A percentile compares a stretch with the other conserved stretches of the same genome.
These are phyloP conservation scores for Cancer borealis DNA, from an alignment of 2,888 invertebrate species.

Conservation along the genomic window DNA sequence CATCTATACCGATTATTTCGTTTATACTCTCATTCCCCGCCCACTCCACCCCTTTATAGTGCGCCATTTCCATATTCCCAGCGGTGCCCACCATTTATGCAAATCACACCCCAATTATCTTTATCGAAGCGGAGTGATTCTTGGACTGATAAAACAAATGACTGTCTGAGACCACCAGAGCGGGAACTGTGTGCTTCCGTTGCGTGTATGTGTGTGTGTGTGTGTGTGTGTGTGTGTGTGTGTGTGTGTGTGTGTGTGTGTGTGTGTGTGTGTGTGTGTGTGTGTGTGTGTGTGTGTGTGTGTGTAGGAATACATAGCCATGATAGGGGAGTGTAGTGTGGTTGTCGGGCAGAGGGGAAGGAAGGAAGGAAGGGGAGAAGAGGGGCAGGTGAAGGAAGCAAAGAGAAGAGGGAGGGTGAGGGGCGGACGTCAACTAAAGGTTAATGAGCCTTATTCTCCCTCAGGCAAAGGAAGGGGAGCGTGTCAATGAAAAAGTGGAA, in stretches of 20 bases:
- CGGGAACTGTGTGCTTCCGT: slow-evolving; percentile 21
- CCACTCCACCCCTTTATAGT: neutral
- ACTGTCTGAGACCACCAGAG: neutral
- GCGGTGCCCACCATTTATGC: slow-evolving; percentile 14
- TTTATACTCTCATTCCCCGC: neutral
- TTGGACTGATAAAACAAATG: slow-evolving; percentile 8
- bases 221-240: neutral
- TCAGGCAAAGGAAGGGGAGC: slow-evolving; percentile 10
- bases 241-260: no score
- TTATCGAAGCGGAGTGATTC: slow-evolving; percentile 16
- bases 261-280: no score
- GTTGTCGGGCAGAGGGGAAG: neutral
- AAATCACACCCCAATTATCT: neutral
- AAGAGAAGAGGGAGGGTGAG: neutral
- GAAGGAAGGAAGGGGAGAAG: no score
- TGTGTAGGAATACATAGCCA: neutral
- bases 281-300: neutral
- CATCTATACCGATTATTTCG: neutral
- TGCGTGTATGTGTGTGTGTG: neutral
- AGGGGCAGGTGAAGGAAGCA: neutral
- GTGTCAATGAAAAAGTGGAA: slow-evolving; percentile 22
- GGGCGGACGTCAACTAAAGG: slow-evolving; percentile 20
- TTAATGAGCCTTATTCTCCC: neutral
- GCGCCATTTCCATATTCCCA: slow-evolving; percentile 29
- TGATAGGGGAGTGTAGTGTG: neutral